Conservation (phyloP, 1,140 invertebrate genomes). For the Sarcophaga bullata region DNA sequence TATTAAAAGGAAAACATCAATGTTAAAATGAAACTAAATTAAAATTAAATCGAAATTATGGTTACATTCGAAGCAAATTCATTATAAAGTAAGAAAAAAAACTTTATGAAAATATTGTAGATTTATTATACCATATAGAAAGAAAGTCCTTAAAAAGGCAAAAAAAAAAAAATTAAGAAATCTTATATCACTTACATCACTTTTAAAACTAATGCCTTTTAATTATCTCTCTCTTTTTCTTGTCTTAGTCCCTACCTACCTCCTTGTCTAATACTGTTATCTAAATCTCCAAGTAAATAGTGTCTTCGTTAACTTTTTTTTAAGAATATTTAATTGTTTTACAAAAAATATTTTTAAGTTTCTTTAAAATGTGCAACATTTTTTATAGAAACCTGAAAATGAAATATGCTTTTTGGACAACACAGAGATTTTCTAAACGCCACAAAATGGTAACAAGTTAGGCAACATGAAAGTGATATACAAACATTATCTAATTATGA, state of each 20-base stretch:
- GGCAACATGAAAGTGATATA: too few relatives aligned
- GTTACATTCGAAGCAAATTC: background rate
- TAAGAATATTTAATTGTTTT: background rate
- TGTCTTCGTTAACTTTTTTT: constrained; percentile 5
- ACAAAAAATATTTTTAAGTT: too few relatives aligned
- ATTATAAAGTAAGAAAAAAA: background rate
- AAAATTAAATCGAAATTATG: background rate
- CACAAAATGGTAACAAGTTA: too few relatives aligned
- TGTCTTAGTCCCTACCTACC: background rate
- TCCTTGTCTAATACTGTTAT: background rate
- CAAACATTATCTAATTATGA: too few relatives aligned
- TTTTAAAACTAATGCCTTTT: background rate
- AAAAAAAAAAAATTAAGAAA: background rate
- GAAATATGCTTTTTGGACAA: too few relatives aligned
- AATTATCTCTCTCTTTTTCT: background rate
- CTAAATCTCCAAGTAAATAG: background rate
- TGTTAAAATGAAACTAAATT: background rate
- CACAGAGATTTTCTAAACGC: too few relatives aligned
- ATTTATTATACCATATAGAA: background rate
- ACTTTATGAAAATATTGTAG: background rate
- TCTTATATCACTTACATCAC: background rate
- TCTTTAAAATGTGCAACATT: too few relatives aligned
- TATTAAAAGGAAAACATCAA: background rate
- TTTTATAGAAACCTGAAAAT: too few relatives aligned
- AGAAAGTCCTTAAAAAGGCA: too few relatives aligned